phyloP scores from a whole-genome alignment of 2,797 vertebrate species.

The Carapus acus region DNA sequence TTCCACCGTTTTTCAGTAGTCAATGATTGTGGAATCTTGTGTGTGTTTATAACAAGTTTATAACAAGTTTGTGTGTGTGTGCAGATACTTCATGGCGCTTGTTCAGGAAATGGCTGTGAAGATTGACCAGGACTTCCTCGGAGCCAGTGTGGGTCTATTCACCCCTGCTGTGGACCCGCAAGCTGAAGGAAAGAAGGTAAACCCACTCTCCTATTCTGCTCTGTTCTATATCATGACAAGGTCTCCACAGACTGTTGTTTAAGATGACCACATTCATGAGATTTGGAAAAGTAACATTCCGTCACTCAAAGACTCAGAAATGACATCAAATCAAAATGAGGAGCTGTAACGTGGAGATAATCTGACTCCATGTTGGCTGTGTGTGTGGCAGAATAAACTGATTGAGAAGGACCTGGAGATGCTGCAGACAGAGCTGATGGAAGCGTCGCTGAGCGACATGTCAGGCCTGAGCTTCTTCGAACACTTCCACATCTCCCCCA shows the following conservation, averaged over 20 bases:
- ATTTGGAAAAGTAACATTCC: too few species aligned
- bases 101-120: slow-evolving; percentile 98
- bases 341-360: neutral
- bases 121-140: slow-evolving; percentile 91
- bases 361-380: neutral
- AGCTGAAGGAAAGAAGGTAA: slow-evolving; percentile 79
- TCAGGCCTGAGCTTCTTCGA: slow-evolving; percentile 91
- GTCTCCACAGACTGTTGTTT: too few species aligned
- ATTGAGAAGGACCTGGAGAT: slow-evolving; percentile 81
- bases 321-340: neutral
- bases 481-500: slow-evolving; percentile 94
- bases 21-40: too few species aligned
- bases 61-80: slow-evolving; percentile 18
- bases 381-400: slow-evolving; percentile 71
- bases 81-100: slow-evolving; percentile 96
- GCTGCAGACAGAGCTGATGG: slow-evolving; percentile 82
- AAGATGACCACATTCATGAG: too few species aligned
- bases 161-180: slow-evolving; percentile 73
- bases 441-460: slow-evolving; percentile 79
- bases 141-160: slow-evolving; percentile 78
- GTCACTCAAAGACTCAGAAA: too few species aligned
- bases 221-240: too few species aligned
- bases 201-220: too few species aligned
- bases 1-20: too few species aligned
- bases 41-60: too few species aligned